Evolutionary conservation across 2,113 vertebrate genomes (phyloP).

Genomic region (Tachycineta bicolor): DNA sequence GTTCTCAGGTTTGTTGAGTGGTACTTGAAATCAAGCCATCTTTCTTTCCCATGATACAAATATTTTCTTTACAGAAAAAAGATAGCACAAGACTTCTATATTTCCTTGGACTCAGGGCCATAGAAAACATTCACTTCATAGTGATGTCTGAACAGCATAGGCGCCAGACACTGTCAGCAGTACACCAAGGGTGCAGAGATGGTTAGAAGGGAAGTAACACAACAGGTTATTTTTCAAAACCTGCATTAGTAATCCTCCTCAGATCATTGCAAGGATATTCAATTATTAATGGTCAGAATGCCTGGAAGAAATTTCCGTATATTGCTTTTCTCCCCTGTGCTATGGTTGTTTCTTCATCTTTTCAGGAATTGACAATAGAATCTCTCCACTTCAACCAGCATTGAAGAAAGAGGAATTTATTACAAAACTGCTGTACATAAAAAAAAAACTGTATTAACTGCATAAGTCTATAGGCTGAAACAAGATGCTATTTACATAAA

Average conservation of each 20-base stretch:
- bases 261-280: background rate
- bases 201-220: background rate
- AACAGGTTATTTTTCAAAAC: slow-evolving; percentile 32
- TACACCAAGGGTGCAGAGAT: background rate
- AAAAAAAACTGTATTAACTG: background rate
- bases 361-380: background rate
- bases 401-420: background rate
- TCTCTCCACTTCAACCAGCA: background rate
- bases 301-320: background rate
- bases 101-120: background rate
- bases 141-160: background rate
- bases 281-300: slow-evolving; percentile 13
- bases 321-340: background rate
- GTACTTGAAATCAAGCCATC: background rate
- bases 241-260: background rate
- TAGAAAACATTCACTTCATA: background rate
- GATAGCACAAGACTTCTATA: background rate
- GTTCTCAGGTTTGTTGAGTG: background rate
- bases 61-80: background rate
- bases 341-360: background rate
- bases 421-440: background rate
- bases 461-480: background rate
- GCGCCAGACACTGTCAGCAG: background rate
- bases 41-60: background rate
- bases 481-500: background rate